Evolutionary conservation across 2,888 invertebrate species (phyloP).

Genomic region (Lithophane semibrunnea): DNA sequence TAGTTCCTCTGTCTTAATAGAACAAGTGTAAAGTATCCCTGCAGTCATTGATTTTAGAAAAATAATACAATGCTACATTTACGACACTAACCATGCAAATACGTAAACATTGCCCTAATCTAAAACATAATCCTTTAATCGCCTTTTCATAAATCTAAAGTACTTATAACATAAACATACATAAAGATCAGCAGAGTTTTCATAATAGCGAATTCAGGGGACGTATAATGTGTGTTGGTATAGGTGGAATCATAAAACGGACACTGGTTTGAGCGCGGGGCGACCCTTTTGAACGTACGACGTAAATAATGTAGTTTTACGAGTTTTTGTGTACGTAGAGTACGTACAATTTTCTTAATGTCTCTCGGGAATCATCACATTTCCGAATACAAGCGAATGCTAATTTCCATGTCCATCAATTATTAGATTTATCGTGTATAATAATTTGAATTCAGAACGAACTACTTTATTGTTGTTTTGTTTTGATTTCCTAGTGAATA

Average conservation of each 20-base stretch:
- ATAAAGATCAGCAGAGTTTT: conserved; percentile 31
- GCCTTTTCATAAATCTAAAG: conserved; percentile 38
- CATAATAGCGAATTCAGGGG: conserved; percentile 43
- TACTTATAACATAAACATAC: conserved; percentile 27
- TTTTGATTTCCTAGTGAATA: no score
- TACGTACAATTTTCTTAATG: not conserved
- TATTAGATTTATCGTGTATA: no score
- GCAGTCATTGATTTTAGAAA: not conserved
- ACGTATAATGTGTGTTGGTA: conserved; percentile 42
- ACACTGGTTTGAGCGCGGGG: conserved; percentile 49
- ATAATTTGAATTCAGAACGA: no score
- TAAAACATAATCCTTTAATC: conserved; percentile 22
- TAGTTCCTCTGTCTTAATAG: no score
- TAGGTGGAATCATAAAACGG: conserved; percentile 53
- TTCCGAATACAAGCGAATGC: no score
- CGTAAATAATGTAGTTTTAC: conserved; percentile 62
- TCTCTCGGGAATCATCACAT: no score
- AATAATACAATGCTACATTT: not conserved
- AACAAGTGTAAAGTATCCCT: not conserved
- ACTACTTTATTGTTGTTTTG: no score
- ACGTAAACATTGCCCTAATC: not conserved
- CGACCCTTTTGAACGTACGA: conserved; percentile 52
- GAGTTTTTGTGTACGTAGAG: conserved; percentile 26
- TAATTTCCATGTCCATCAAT: no score
- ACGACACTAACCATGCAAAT: not conserved